A percentile compares a stretch with the other conserved stretches of the same genome.
phyloP scores from a whole-genome alignment of 2,888 invertebrate species.

The Adelphocoris suturalis region DNA sequence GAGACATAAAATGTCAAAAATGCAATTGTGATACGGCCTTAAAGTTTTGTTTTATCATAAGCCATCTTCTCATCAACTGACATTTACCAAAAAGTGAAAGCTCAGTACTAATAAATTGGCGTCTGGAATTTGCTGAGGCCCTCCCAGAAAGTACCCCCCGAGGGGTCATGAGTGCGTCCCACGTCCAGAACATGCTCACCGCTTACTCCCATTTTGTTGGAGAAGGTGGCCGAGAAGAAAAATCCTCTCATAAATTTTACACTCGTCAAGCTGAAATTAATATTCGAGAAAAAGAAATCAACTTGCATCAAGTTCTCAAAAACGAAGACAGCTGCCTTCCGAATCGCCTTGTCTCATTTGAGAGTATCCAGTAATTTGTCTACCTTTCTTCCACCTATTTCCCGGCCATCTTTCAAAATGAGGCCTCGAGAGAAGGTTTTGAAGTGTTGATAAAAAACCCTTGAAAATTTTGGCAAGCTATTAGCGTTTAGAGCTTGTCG shows the following conservation, averaged over 20 bases:
- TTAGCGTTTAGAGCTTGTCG: constrained; percentile 20
- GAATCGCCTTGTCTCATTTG: constrained; percentile 18
- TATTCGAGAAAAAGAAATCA: constrained; percentile 38
- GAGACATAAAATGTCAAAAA: too few species aligned
- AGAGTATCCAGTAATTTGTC: not conserved
- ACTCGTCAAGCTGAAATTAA: constrained; percentile 29
- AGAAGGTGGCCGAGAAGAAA: constrained; percentile 1
- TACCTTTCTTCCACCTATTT: not conserved
- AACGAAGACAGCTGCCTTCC: constrained; percentile 28
- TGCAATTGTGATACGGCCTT: too few species aligned
- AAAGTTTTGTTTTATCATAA: too few species aligned
- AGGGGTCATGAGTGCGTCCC: not conserved
- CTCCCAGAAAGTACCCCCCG: not conserved
- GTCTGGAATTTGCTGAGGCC: not conserved
- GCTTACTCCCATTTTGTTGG: constrained; percentile 1
- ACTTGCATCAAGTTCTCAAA: constrained; percentile 28
- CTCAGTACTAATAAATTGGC: not conserved
- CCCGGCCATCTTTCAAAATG: constrained; percentile 15
- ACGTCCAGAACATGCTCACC: constrained; percentile 12
- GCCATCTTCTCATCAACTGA: too few species aligned
- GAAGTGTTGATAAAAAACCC: constrained; percentile 41
- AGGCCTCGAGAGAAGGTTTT: not conserved
- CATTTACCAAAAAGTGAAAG: not conserved
- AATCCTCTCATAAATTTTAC: not conserved
- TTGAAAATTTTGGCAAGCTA: constrained; percentile 1